These are phyloP conservation scores for Ptychodera flava DNA, from an alignment of 35 echinoderm and acorn worm species.

Conservation along the genomic window DNA sequence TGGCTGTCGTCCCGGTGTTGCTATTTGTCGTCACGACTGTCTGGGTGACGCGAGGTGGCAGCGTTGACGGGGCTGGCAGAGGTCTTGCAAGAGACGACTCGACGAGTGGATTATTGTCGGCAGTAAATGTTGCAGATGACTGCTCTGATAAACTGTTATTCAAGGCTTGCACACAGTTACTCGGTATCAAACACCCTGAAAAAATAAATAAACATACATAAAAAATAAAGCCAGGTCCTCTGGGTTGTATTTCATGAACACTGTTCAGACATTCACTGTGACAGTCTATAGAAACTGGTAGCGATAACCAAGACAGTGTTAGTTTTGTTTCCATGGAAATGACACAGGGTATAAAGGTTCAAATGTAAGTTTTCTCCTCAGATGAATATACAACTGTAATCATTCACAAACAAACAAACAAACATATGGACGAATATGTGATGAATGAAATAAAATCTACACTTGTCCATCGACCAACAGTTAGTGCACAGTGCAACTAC, in stretches of 20 bases:
- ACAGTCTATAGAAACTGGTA: not conserved
- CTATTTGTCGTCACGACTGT: too few relatives aligned
- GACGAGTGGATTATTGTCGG: not conserved
- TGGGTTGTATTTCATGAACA: slow-evolving; percentile 6
- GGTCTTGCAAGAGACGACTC: too few relatives aligned
- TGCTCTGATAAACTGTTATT: slow-evolving; percentile 36
- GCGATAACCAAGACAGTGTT: not conserved
- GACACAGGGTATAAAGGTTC: not conserved
- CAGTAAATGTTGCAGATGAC: not conserved
- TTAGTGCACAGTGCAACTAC: too few relatives aligned
- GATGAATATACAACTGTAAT: not conserved
- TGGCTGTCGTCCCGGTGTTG: too few relatives aligned
- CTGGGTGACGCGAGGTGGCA: too few relatives aligned
- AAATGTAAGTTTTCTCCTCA: not conserved
- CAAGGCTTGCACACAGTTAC: slow-evolving; percentile 56
- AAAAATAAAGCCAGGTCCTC: slow-evolving; percentile 8
- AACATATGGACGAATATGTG: too few relatives aligned
- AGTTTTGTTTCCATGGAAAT: not conserved
- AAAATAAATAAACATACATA: not conserved
- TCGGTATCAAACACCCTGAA: slow-evolving; percentile 71
- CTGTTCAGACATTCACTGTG: not conserved
- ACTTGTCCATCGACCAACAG: too few relatives aligned
- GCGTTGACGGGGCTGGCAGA: too few relatives aligned
- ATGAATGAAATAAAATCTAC: too few relatives aligned
- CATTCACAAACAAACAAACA: too few relatives aligned